A percentile compares a stretch with the other conserved stretches of the same genome.
Evolutionary conservation across 2,797 vertebrate genomes (phyloP).

Genomic region (Odontamblyopus lacepedii): DNA sequence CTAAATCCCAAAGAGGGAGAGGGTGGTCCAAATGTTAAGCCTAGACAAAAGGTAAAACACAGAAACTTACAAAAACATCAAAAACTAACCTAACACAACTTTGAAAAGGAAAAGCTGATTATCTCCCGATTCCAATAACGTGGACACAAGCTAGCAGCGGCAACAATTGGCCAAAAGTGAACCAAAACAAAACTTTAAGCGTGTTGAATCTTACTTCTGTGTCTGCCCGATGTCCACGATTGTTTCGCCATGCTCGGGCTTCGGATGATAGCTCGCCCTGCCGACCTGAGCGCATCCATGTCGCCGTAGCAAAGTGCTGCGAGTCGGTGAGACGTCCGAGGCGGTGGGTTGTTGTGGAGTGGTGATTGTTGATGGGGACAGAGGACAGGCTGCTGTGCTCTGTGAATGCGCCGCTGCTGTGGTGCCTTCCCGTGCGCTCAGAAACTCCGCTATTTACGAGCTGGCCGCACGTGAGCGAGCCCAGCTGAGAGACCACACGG

Average conservation of each 20-base stretch:
- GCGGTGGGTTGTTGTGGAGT: conserved; percentile 42
- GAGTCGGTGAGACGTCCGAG: conserved; percentile 23
- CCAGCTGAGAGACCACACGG: not conserved
- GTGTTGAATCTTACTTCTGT: conserved; percentile 81
- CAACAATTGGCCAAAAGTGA: not conserved
- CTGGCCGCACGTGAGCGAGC: conserved; percentile 26
- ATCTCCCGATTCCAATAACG: not conserved
- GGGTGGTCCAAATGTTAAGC: not conserved
- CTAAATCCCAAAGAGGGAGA: not conserved
- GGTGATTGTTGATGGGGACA: not conserved
- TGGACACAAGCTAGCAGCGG: not conserved
- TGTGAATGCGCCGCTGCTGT: not conserved
- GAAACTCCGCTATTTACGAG: conserved; percentile 33
- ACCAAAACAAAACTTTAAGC: conserved; percentile 2
- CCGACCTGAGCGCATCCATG: conserved; percentile 92
- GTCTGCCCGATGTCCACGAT: conserved; percentile 85
- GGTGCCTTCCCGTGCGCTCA: conserved; percentile 53
- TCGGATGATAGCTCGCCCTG: conserved; percentile 90
- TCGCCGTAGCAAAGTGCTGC: conserved; percentile 19
- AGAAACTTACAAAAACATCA: not conserved
- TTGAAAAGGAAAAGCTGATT: not conserved
- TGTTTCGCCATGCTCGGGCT: conserved; percentile 91
- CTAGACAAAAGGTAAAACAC: conserved; percentile 12
- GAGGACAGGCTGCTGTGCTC: too few relatives aligned
- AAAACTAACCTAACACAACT: not conserved